Conservation (phyloP, 2,797 vertebrate species). For the Sebastes paucispinis region DNA sequence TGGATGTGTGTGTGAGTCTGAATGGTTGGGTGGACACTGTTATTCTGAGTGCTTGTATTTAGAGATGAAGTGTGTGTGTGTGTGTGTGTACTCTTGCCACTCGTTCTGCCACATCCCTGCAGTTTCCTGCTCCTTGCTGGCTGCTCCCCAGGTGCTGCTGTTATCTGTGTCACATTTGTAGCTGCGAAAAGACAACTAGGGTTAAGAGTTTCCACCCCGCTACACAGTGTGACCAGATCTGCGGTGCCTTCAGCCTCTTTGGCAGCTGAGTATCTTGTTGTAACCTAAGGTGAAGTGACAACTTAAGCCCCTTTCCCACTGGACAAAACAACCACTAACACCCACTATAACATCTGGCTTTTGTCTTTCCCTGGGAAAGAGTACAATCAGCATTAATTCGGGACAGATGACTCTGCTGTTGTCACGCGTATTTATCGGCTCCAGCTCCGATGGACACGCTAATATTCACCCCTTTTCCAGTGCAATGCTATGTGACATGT, state of each 20-base stretch:
- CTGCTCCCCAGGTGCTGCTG: not conserved
- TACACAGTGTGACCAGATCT: not conserved
- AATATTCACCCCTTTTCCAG: no score
- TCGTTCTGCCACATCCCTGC: not conserved
- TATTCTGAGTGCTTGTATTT: slow-evolving; percentile 5
- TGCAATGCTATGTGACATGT: no score
- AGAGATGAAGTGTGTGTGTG: not conserved
- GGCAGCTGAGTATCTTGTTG: not conserved
- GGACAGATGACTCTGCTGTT: no score
- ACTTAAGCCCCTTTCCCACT: not conserved
- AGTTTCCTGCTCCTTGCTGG: not conserved
- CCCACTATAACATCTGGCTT: no score
- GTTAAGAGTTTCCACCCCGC: not conserved
- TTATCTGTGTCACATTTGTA: slow-evolving; percentile 6
- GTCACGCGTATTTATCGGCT: no score
- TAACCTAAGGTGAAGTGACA: not conserved
- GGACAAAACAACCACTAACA: no score
- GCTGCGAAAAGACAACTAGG: not conserved
- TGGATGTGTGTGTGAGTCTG: not conserved
- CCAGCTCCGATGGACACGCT: no score
- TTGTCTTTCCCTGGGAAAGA: no score
- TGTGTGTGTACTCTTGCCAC: not conserved
- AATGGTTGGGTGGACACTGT: not conserved
- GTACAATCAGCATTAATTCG: no score
- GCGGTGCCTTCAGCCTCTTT: not conserved